Evolutionary conservation across 2,797 vertebrate genomes (phyloP), one percentile per base, ranked within the genome.

Genomic region (Macropodus opercularis): DNA sequence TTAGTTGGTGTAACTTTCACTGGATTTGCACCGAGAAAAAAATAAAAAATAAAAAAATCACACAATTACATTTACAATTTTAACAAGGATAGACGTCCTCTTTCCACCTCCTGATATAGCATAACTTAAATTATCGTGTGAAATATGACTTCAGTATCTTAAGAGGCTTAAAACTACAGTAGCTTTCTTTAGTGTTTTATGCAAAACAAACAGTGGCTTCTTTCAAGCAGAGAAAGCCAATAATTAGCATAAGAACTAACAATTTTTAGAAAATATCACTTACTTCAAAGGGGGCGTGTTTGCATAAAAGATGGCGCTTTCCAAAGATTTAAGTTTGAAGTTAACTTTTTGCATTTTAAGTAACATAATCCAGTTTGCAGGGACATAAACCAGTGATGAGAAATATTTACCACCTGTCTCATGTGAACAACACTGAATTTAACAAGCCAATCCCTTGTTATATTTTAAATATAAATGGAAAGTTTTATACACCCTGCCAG

Each of bases 341-440:
- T 26, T 11, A 31, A 63, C 15, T 40, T 35, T n/a, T 1, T 52
- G 34, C 40, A 36, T 50, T 69, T 26, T 15, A 50, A 50, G 39
- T 44, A 36, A 36, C 19, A 26, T 51, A 49, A 75, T 47, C 62
- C 26, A 44, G 32, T 63, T 58, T 71, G 18, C 38, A 36, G 55
- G 38, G 47, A 51, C 49, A 51, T 51, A 63, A 55, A 60, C 22
- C 58, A 21, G 10, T 26, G 21, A 50, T 18, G 13, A 12, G 3
- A 9, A 13, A 31, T 48, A n/a, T 35, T 24, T n/a, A 52, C 31
- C 31, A 15, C 8, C 10, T 21, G 39, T 51, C 40, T 44, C 8
- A 34, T 48, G 22, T 54, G 4, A 15, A 17, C 17, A 38, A 15
- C 5, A 22, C 32, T 26, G 24, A 7, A 13, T 41, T 22, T 13